Percentiles rank a stretch among this genome's conserved stretches.
These are phyloP conservation scores for Forbesichthys agassizii DNA, from an alignment of 2,113 vertebrate species.

Conservation along the genomic window DNA sequence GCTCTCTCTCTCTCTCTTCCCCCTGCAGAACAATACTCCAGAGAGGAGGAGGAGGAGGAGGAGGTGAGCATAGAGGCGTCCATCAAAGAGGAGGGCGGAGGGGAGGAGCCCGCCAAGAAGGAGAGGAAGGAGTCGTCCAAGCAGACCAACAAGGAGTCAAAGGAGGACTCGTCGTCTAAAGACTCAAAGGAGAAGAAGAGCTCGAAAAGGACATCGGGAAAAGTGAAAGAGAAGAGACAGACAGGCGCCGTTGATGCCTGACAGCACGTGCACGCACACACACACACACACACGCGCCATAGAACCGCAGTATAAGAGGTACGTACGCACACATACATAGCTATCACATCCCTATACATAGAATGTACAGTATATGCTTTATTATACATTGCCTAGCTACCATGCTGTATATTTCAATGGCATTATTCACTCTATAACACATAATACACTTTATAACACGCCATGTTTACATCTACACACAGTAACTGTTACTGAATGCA, in stretches of 20 bases:
- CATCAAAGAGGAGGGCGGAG: constrained; percentile 16
- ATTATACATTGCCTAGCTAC: background rate
- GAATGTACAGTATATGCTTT: background rate
- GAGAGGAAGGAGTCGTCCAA: constrained; percentile 60
- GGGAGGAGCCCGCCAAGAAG: constrained; percentile 29
- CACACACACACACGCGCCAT: constrained; percentile 1
- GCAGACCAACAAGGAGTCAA: constrained; percentile 49
- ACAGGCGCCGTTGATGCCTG: constrained; percentile 61
- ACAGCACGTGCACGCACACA: constrained; percentile 6
- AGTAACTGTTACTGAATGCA: constrained; percentile 7
- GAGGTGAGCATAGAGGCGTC: constrained; percentile 29
- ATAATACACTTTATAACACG: constrained; percentile 33
- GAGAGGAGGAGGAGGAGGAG: constrained; percentile 57
- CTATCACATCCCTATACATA: constrained; percentile 10
- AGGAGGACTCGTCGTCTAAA: constrained; percentile 16
- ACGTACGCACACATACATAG: constrained; percentile 22
- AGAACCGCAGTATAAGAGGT: constrained; percentile 7
- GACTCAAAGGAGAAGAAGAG: constrained; percentile 67
- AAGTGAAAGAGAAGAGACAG: constrained; percentile 75
- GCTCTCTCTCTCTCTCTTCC: background rate
- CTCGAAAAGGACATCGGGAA: constrained; percentile 65
- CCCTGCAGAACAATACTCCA: constrained; percentile 58
- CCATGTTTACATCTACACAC: constrained; percentile 44
- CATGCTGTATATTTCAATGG: constrained; percentile 21
- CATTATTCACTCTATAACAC: constrained; percentile 34